Conservation (phyloP, 2,797 vertebrate species). For the Protosalanx chinensis region DNA sequence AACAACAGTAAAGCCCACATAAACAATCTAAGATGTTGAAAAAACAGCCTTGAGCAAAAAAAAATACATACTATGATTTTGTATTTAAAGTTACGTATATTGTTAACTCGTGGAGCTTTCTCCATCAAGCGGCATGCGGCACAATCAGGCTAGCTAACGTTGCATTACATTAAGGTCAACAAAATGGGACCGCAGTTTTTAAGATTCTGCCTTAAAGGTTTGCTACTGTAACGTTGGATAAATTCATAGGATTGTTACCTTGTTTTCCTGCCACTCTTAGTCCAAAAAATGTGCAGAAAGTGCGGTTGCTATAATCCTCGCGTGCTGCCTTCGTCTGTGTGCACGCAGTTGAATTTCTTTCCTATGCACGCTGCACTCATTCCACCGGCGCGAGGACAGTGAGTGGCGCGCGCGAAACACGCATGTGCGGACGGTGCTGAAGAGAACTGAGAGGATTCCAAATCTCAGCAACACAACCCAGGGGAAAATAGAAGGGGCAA, state of each 20-base stretch:
- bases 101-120: slow-evolving; percentile 64
- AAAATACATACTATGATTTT: not conserved
- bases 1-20: not conserved
- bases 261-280: slow-evolving; percentile 51
- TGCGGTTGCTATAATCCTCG: slow-evolving; percentile 29
- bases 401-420: slow-evolving; percentile 25
- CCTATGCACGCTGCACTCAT: slow-evolving; percentile 39
- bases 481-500: no score
- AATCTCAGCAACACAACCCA: not conserved
- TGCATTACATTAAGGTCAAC: slow-evolving; percentile 37
- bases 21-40: fast-evolving
- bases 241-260: slow-evolving; percentile 40
- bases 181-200: slow-evolving; percentile 21
- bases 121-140: slow-evolving; percentile 57
- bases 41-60: not conserved
- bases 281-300: slow-evolving; percentile 35
- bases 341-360: slow-evolving; percentile 75
- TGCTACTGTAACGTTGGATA: not conserved
- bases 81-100: slow-evolving; percentile 45
- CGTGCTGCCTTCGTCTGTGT: slow-evolving; percentile 52
- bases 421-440: slow-evolving; percentile 52
- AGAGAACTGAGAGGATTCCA: not conserved
- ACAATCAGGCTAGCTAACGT: slow-evolving; percentile 14
- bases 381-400: slow-evolving; percentile 62
- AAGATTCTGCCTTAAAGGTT: not conserved